These are phyloP conservation scores for Hemithea aestivaria DNA, from an alignment of 2,888 invertebrate genomes.

Conservation along the genomic window DNA sequence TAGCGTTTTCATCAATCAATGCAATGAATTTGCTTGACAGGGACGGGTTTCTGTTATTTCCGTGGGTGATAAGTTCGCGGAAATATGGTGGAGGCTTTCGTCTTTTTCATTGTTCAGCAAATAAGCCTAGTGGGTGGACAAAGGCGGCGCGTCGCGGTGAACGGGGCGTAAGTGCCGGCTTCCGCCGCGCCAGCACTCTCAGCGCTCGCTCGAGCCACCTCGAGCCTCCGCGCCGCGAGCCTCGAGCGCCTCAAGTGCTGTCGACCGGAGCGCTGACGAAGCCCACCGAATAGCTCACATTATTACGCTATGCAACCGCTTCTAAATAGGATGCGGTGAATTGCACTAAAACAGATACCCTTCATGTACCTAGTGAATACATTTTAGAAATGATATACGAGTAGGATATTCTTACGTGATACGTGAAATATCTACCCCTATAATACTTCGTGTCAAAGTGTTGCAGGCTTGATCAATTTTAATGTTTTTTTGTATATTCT, in stretches of 20 bases:
- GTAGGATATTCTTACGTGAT: no score
- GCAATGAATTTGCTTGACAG: constrained; percentile 57
- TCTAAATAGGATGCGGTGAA: constrained; percentile 55
- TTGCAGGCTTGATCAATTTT: no score
- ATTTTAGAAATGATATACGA: no score
- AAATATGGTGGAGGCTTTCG: constrained; percentile 62
- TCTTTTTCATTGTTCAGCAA: constrained; percentile 78
- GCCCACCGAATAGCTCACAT: constrained; percentile 65
- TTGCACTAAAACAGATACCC: no score
- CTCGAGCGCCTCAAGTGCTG: constrained; percentile 54
- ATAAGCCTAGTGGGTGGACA: constrained; percentile 78
- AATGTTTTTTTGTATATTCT: no score
- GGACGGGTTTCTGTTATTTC: constrained; percentile 50
- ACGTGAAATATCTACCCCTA: no score
- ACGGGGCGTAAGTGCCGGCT: constrained; percentile 72
- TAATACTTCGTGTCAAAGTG: no score
- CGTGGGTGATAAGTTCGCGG: no score
- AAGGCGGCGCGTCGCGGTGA: constrained; percentile 71
- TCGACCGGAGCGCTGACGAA: constrained; percentile 69
- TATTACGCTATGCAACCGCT: constrained; percentile 60
- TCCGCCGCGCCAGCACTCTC: constrained; percentile 75
- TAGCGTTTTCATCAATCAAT: constrained; percentile 71
- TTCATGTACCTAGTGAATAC: no score
- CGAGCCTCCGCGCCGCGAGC: constrained; percentile 50
- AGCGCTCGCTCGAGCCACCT: constrained; percentile 51